A percentile compares a stretch with the other conserved stretches of the same genome.
Evolutionary conservation across 2,113 vertebrate genomes (phyloP).

Genomic region (Abramis brama): DNA sequence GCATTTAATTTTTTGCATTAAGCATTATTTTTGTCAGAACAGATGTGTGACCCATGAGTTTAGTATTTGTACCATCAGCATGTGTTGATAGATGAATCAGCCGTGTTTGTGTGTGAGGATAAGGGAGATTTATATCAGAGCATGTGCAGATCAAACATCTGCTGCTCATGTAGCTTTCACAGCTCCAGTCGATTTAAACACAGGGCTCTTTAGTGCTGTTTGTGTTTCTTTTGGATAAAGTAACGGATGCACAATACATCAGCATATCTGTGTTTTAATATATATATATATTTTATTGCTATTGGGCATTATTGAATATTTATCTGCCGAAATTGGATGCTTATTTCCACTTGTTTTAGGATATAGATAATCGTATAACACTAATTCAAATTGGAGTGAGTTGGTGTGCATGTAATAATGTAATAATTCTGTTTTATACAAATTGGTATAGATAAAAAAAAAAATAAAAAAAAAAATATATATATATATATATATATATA

Average conservation of each 20-base stretch:
- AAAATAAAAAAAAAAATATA: no score
- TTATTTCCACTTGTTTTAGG: background rate
- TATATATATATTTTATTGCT: background rate
- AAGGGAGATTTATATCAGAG: conserved; percentile 16
- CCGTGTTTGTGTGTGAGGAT: conserved; percentile 2
- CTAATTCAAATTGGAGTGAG: background rate
- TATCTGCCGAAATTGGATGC: background rate
- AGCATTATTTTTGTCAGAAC: background rate
- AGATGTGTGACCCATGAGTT: background rate
- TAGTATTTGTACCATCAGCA: background rate
- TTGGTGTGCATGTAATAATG: background rate
- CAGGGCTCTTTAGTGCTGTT: background rate
- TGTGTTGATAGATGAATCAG: conserved; percentile 2
- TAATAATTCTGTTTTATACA: no score
- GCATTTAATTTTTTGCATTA: background rate
- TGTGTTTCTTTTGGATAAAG: background rate
- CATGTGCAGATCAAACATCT: background rate
- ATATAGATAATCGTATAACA: background rate
- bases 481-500: no score
- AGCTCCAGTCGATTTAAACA: background rate
- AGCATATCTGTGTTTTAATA: background rate
- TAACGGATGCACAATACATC: background rate
- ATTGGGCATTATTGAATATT: background rate
- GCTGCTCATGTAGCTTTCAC: background rate
- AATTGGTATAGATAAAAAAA: background rate